phyloP scores from a whole-genome alignment of 2,797 vertebrate genomes.

The Cuniculus paca region DNA sequence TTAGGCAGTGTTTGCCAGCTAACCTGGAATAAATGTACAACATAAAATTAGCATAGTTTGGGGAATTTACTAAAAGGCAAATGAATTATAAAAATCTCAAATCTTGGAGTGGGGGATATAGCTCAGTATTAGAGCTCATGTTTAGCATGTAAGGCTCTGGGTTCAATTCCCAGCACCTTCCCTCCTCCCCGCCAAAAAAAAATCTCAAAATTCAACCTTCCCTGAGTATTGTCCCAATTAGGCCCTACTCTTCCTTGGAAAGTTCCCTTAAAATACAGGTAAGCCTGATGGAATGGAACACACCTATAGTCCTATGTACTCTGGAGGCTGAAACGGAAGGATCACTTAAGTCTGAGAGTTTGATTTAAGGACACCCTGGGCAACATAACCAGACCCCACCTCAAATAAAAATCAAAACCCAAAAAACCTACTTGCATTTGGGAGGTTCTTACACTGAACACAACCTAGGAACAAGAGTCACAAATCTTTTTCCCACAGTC shows the following conservation, averaged over 20 bases:
- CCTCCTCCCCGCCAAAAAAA: not conserved
- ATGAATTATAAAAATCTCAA: not conserved
- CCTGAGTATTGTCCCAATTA: not conserved
- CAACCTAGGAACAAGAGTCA: not conserved
- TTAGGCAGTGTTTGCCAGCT: not conserved
- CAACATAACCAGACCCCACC: not conserved
- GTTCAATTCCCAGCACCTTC: not conserved
- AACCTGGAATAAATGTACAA: not conserved
- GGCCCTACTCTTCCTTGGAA: not conserved
- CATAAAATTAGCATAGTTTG: not conserved
- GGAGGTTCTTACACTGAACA: constrained; percentile 4
- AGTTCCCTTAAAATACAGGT: not conserved
- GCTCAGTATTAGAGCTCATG: not conserved
- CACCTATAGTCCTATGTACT: not conserved
- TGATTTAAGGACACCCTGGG: not conserved
- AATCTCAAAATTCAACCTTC: not conserved
- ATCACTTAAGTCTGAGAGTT: not conserved
- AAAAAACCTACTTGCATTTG: not conserved
- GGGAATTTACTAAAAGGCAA: not conserved
- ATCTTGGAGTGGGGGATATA: not conserved
- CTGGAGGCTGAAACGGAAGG: not conserved
- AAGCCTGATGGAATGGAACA: not conserved
- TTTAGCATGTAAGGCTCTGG: not conserved
- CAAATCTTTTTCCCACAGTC: not conserved
- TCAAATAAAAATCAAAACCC: not conserved